Evolutionary conservation across 2,888 invertebrate species (phyloP).

Genomic region (Acrobasis consociella): DNA sequence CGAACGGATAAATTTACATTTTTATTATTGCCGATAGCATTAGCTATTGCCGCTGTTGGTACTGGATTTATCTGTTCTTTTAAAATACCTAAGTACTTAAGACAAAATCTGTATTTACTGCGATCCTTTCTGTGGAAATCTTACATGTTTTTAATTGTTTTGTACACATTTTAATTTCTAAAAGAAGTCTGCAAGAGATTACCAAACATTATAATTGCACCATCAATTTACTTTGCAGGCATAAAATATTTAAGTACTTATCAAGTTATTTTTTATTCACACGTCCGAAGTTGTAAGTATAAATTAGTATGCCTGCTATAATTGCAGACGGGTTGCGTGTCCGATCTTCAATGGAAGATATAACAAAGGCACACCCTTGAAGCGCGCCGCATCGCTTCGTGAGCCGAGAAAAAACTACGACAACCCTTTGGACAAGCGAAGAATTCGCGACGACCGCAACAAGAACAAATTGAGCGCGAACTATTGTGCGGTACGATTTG

Average conservation of each 20-base stretch:
- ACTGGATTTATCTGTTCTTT: not conserved
- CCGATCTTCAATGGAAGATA: constrained; percentile 55
- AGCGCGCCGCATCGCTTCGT: constrained; percentile 51
- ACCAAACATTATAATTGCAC: not conserved
- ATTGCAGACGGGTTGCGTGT: constrained; percentile 50
- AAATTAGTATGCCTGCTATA: constrained; percentile 52
- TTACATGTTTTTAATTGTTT: not conserved
- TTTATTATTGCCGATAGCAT: not conserved
- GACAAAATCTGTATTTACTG: not conserved
- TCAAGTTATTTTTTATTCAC: constrained; percentile 33
- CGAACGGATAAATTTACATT: constrained; percentile 2
- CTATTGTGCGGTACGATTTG: constrained; percentile 80
- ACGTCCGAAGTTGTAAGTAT: constrained; percentile 39
- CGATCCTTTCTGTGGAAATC: not conserved
- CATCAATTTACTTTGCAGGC: constrained; percentile 7
- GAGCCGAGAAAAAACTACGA: constrained; percentile 70
- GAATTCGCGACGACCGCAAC: constrained; percentile 78
- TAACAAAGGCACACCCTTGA: constrained; percentile 59
- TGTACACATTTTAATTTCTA: not conserved
- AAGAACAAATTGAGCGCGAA: constrained; percentile 81
- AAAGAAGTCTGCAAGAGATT: not conserved
- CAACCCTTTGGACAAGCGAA: constrained; percentile 73
- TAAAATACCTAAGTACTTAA: not conserved
- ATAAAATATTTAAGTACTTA: constrained; percentile 6
- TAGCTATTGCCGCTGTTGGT: not conserved